Evolutionary conservation across 2,113 vertebrate species (phyloP).

Genomic region (Ptilonorhynchus violaceus): DNA sequence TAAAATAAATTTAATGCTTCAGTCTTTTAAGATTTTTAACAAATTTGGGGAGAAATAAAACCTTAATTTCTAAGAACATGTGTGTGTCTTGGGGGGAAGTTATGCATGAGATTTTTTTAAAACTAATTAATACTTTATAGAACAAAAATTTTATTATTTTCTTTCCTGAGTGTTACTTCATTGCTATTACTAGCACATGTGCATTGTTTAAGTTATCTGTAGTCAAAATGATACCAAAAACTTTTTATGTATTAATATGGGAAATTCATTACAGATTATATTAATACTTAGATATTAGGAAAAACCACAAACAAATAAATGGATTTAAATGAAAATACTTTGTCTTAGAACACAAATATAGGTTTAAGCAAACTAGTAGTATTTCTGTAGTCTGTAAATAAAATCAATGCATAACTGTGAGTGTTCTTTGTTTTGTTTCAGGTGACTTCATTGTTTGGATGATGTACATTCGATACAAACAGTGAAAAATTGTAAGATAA

Average conservation of each 20-base stretch:
- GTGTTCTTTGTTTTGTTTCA: not conserved
- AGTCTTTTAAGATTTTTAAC: not conserved
- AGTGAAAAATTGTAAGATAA: not conserved
- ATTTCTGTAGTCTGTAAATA: not conserved
- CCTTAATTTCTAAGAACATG: not conserved
- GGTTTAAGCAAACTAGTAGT: not conserved
- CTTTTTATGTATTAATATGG: not conserved
- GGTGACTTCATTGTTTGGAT: not conserved
- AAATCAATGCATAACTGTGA: not conserved
- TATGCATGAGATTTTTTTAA: not conserved
- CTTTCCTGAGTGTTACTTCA: not conserved
- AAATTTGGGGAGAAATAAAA: not conserved
- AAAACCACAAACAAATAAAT: not conserved
- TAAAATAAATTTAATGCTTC: not conserved
- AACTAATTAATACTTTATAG: not conserved
- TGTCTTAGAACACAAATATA: not conserved
- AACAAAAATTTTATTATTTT: not conserved
- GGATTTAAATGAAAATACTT: not conserved
- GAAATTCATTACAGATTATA: not conserved
- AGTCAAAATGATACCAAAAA: not conserved
- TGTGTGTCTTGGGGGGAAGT: too few relatives aligned
- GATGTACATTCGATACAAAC: not conserved
- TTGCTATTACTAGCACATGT: not conserved
- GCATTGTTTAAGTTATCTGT: not conserved
- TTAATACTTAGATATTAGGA: not conserved